phyloP scores from a whole-genome alignment of 2,888 invertebrate genomes.

The Drosophila rellima region DNA sequence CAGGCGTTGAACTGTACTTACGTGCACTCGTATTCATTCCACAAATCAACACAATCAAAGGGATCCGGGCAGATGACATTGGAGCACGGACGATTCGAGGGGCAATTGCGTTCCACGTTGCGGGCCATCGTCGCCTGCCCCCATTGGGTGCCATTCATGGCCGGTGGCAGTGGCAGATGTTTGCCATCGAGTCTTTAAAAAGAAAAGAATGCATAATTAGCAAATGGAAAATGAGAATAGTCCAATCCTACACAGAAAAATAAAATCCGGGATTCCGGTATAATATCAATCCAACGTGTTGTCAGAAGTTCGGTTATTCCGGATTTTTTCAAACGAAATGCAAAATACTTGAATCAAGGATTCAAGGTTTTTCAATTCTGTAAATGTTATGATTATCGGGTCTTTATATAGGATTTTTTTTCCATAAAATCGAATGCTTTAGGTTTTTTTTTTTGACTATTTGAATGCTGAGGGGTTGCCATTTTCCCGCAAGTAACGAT shows the following conservation, averaged over 20 bases:
- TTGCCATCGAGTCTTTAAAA: slow-evolving; percentile 94
- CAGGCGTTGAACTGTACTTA: slow-evolving; percentile 87
- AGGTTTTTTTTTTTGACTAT: too few species aligned
- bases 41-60: slow-evolving; percentile 98
- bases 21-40: slow-evolving; percentile 99
- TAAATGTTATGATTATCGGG: too few species aligned
- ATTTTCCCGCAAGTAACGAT: too few species aligned
- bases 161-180: slow-evolving; percentile 96
- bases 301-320: too few species aligned
- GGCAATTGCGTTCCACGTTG: slow-evolving; percentile 95
- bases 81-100: slow-evolving; percentile 97
- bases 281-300: too few species aligned
- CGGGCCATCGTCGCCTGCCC: slow-evolving; percentile 97
- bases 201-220: slow-evolving; percentile 28
- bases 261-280: too few species aligned
- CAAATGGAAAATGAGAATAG: neutral
- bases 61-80: slow-evolving; percentile 97
- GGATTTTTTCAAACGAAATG: too few species aligned
- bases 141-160: slow-evolving; percentile 97
- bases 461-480: too few species aligned
- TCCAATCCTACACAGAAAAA: slow-evolving; percentile 44
- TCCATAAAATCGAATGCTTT: too few species aligned
- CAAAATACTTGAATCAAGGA: too few species aligned
- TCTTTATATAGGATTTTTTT: too few species aligned
- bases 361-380: too few species aligned